Conservation (phyloP, 2,113 vertebrate species). For the Clarias gariepinus region DNA sequence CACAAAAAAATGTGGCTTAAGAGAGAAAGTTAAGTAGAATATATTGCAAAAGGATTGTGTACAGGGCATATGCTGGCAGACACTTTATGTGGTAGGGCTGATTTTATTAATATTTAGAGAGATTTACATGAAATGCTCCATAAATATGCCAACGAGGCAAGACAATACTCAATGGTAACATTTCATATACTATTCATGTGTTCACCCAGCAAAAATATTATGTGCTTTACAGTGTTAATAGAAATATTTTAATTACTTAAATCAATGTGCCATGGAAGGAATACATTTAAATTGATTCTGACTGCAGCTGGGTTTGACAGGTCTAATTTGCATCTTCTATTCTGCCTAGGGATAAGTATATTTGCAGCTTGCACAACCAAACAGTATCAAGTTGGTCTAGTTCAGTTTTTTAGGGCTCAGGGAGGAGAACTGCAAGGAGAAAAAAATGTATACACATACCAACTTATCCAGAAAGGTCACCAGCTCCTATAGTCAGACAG, state of each 20-base stretch:
- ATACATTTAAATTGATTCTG: neutral
- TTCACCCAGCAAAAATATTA: neutral
- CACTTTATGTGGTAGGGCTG: neutral
- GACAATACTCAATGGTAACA: neutral
- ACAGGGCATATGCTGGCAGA: neutral
- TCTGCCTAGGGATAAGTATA: neutral
- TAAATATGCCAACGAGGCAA: neutral
- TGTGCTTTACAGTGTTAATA: neutral
- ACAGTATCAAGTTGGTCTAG: neutral
- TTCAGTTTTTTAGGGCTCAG: neutral
- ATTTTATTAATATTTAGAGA: neutral
- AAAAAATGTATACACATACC: conserved; percentile 58
- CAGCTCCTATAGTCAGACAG: conserved; percentile 60
- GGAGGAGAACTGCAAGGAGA: neutral
- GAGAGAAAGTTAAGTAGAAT: neutral
- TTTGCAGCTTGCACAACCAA: neutral
- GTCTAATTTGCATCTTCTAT: neutral
- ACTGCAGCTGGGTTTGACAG: conserved; percentile 11
- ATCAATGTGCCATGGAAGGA: neutral
- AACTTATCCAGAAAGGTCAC: conserved; percentile 70
- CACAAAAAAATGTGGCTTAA: neutral
- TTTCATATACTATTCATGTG: neutral
- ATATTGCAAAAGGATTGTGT: neutral
- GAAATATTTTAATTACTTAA: neutral
- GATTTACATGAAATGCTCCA: neutral